Evolutionary conservation across 1,140 invertebrate species (phyloP).

Genomic region (Tetramorium alpestre): DNA sequence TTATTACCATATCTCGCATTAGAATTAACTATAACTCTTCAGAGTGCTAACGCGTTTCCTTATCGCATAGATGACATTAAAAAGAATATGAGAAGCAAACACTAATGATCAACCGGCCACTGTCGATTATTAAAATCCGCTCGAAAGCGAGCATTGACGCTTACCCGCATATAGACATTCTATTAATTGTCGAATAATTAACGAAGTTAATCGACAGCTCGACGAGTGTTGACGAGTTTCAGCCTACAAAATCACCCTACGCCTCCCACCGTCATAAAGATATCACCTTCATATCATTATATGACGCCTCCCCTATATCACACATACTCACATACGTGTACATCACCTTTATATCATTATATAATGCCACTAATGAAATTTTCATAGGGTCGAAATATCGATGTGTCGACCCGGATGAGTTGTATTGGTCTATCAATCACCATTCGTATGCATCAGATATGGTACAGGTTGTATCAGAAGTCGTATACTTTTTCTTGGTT

Average conservation of each 20-base stretch:
- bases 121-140: conserved; percentile 79
- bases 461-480: conserved; percentile 57
- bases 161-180: conserved; percentile 63
- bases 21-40: neutral
- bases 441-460: conserved; percentile 44
- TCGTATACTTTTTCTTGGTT: neutral
- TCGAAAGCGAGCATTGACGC: conserved; percentile 73
- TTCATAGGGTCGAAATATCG: conserved; percentile 82
- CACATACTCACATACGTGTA: neutral
- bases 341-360: conserved; percentile 82
- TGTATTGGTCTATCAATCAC: conserved; percentile 80
- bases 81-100: neutral
- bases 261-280: conserved; percentile 50
- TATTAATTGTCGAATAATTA: conserved; percentile 81
- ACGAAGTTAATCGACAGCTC: conserved; percentile 83
- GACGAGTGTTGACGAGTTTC: conserved; percentile 79
- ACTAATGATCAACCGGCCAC: conserved; percentile 3
- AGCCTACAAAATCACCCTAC: conserved; percentile 52
- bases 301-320: conserved; percentile 60
- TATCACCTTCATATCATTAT: conserved; percentile 82
- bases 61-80: neutral
- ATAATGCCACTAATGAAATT: conserved; percentile 82
- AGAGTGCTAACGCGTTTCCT: neutral
- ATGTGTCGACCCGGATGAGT: conserved; percentile 68
- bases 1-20: neutral